A percentile compares a stretch with the other conserved stretches of the same genome.
These are phyloP conservation scores for Rattus rattus DNA, from an alignment of 2,113 vertebrate genomes.

Conservation along the genomic window DNA sequence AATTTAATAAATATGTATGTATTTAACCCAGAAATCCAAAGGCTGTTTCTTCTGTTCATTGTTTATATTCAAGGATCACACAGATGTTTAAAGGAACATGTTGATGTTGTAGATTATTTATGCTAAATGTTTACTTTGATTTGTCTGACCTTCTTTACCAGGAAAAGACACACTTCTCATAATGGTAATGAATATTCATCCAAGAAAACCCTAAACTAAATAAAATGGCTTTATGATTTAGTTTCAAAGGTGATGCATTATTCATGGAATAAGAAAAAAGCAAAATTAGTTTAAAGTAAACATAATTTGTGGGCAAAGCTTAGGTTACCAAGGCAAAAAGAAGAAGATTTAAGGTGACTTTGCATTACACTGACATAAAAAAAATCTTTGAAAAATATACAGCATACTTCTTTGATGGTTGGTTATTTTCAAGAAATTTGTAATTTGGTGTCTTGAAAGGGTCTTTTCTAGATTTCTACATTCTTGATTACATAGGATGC, in stretches of 20 bases:
- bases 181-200: conserved; percentile 50
- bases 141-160: conserved; percentile 14
- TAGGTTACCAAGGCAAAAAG: not conserved
- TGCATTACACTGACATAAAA: not conserved
- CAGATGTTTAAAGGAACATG: not conserved
- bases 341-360: not conserved
- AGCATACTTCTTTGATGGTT: not conserved
- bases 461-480: too few species aligned
- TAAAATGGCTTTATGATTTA: conserved; percentile 29
- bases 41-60: not conserved
- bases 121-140: not conserved
- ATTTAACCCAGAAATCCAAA: not conserved
- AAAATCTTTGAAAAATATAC: not conserved
- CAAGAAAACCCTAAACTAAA: conserved; percentile 14
- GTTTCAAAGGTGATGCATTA: conserved; percentile 45
- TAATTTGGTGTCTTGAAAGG: too few species aligned
- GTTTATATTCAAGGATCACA: not conserved
- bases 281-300: conserved; percentile 2
- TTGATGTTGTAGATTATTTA: conserved; percentile 28
- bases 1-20: not conserved
- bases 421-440: not conserved
- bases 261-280: not conserved
- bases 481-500: too few species aligned
- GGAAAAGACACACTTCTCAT: conserved; percentile 34
- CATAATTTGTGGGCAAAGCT: conserved; percentile 20